Evolutionary conservation across 2,113 vertebrate species (phyloP).

Genomic region (Sorex araneus): DNA sequence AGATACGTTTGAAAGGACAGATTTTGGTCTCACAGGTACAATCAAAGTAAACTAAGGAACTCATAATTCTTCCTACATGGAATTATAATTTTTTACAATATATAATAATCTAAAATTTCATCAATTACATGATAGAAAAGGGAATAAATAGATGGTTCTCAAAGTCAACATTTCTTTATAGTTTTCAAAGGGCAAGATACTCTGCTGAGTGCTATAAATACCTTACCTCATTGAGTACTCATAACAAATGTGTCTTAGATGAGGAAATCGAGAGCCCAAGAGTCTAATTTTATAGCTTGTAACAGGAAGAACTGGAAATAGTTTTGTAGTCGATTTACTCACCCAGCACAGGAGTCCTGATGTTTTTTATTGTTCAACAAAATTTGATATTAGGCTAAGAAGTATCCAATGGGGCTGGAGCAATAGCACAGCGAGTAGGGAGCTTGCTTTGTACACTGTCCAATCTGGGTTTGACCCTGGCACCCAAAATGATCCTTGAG

Average conservation of each 20-base stretch:
- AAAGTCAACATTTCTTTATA: not conserved
- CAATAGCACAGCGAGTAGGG: too few species aligned
- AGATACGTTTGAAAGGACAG: not conserved
- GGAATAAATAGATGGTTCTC: not conserved
- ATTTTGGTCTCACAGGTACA: not conserved
- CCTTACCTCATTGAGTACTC: not conserved
- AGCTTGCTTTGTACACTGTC: too few species aligned
- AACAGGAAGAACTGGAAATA: not conserved
- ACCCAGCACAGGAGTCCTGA: not conserved
- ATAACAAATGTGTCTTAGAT: not conserved
- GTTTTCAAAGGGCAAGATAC: not conserved
- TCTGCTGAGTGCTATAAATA: not conserved
- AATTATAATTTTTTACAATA: not conserved
- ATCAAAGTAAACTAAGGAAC: not conserved
- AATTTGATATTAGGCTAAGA: constrained; percentile 25
- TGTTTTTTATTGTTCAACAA: constrained; percentile 36
- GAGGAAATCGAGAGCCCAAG: not conserved
- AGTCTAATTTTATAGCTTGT: not conserved
- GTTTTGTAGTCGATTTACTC: not conserved
- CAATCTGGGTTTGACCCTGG: too few species aligned
- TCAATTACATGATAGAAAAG: constrained; percentile 25
- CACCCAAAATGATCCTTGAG: too few species aligned
- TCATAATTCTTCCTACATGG: not conserved
- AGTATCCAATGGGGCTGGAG: not conserved
- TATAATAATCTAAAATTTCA: not conserved